Conservation (phyloP, 2,888 invertebrate species). For the Blastobasis lacticolella region DNA sequence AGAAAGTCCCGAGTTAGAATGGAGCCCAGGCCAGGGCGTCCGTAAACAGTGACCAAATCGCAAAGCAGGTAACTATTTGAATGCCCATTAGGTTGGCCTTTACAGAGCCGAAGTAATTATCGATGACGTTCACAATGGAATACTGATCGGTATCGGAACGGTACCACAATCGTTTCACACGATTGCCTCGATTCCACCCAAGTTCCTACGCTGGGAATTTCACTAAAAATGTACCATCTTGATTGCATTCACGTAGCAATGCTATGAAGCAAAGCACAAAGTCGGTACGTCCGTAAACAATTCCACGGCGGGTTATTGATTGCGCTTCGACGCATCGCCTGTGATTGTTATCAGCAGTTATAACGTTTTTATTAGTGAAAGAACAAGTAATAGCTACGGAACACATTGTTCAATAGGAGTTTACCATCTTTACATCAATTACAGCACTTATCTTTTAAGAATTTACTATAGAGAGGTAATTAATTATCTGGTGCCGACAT, state of each 20-base stretch:
- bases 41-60: not conserved
- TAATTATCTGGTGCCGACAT: too few species aligned
- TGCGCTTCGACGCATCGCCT: not conserved
- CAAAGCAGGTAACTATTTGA: too few species aligned
- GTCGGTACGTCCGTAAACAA: slow-evolving; percentile 22
- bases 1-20: too few species aligned
- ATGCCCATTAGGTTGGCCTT: too few species aligned
- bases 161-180: slow-evolving; percentile 36
- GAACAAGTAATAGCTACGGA: not conserved
- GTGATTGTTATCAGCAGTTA: not conserved
- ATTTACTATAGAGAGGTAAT: too few species aligned
- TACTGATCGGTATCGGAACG: slow-evolving; percentile 23
- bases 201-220: slow-evolving; percentile 25
- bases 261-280: too few species aligned
- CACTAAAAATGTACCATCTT: slow-evolving; percentile 36
- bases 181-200: slow-evolving; percentile 29
- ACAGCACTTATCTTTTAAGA: too few species aligned
- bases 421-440: too few species aligned
- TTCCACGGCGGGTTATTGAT: slow-evolving; percentile 17
- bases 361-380: not conserved
- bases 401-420: too few species aligned
- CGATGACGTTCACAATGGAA: slow-evolving; percentile 10
- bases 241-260: slow-evolving; percentile 19
- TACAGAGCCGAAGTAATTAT: not conserved
- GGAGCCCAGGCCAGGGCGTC: not conserved